A percentile compares a stretch with the other conserved stretches of the same genome.
These are phyloP conservation scores for Hyaena hyaena DNA, from an alignment of 2,113 vertebrate genomes.

Conservation along the genomic window DNA sequence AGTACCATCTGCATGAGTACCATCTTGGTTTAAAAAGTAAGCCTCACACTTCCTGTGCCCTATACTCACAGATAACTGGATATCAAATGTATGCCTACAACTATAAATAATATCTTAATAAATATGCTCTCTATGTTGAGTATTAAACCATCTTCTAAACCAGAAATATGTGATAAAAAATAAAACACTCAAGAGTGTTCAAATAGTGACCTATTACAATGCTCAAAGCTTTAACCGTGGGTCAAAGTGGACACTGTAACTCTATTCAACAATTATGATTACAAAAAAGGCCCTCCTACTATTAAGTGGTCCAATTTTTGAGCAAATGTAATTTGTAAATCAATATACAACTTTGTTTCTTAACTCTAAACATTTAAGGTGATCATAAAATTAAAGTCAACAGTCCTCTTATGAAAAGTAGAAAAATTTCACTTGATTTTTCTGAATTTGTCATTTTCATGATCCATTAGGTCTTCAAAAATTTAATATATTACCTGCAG, in stretches of 20 bases:
- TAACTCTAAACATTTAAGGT: not conserved
- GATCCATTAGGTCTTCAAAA: not conserved
- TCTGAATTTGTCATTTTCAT: not conserved
- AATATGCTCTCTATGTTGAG: not conserved
- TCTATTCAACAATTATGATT: constrained; percentile 1
- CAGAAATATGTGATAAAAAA: constrained; percentile 2
- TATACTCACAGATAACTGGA: not conserved
- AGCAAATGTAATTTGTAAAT: constrained; percentile 37
- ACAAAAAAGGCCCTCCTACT: not conserved
- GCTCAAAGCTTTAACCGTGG: constrained; percentile 2
- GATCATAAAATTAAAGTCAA: not conserved
- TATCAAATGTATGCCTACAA: constrained; percentile 7
- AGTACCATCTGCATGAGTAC: not conserved
- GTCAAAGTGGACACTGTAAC: not conserved
- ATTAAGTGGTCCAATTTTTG: not conserved
- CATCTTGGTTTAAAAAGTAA: not conserved
- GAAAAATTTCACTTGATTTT: not conserved
- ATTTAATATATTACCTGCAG: constrained; percentile 91
- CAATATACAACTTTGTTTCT: not conserved
- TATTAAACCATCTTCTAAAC: constrained; percentile 21
- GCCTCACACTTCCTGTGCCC: not conserved
- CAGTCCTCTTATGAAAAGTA: not conserved
- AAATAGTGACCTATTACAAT: not conserved
- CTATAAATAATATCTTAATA: constrained; percentile 24
- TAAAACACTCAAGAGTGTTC: not conserved